Conservation (phyloP, 2,113 vertebrate species). For the Vidua chalybeata region DNA sequence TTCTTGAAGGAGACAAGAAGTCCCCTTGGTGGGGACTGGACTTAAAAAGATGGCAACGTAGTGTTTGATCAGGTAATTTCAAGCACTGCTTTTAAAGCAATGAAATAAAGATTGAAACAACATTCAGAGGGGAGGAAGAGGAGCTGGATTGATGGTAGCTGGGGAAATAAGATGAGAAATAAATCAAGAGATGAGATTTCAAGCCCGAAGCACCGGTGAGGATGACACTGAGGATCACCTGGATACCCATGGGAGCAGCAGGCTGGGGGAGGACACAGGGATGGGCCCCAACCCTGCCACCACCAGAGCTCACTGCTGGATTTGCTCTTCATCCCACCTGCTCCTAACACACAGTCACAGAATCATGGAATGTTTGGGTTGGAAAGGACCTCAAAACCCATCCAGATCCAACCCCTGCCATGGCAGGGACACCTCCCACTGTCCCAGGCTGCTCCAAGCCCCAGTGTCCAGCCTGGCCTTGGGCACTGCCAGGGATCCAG, state of each 20-base stretch:
- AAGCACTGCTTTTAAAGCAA: background rate
- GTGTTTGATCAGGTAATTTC: background rate
- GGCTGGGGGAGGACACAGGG: accelerated
- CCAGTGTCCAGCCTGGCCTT: background rate
- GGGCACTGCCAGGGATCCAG: background rate
- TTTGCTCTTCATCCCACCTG: background rate
- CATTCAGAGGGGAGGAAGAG: background rate
- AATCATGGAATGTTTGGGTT: background rate
- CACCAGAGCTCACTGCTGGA: accelerated
- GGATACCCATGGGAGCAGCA: accelerated
- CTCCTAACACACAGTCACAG: background rate
- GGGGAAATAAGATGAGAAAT: background rate
- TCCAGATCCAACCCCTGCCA: accelerated
- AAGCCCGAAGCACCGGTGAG: background rate
- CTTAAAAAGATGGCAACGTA: accelerated
- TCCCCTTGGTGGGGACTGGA: background rate
- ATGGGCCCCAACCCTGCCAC: background rate
- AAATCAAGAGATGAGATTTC: background rate
- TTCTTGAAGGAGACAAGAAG: background rate
- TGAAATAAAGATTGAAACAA: background rate
- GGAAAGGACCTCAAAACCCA: background rate
- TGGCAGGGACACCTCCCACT: background rate
- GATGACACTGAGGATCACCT: background rate
- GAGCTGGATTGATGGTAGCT: background rate
- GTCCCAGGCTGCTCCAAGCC: background rate